These are phyloP conservation scores for Pseudococcus longispinus DNA, from an alignment of 2,888 invertebrate species.

Conservation along the genomic window DNA sequence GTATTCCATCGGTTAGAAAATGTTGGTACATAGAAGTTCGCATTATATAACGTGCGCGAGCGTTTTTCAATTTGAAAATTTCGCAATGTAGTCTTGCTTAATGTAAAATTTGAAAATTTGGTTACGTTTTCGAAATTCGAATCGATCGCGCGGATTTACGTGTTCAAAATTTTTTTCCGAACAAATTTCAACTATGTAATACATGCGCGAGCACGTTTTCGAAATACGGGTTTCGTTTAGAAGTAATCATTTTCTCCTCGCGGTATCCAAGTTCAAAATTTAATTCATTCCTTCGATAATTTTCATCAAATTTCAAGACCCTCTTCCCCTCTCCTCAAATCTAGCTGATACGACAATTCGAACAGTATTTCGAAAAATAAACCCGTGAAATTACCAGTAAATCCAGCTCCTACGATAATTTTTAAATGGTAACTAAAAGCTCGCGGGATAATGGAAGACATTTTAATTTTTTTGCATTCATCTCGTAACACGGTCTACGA, in stretches of 20 bases:
- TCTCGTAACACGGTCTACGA: not conserved
- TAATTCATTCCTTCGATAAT: not conserved
- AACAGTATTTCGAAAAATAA: not conserved
- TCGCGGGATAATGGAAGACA: constrained; percentile 24
- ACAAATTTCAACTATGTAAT: not conserved
- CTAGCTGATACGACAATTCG: not conserved
- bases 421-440: constrained; percentile 20
- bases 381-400: not conserved
- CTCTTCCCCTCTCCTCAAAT: not conserved
- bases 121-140: not conserved
- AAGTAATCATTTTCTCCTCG: not conserved
- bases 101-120: not conserved
- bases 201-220: not conserved
- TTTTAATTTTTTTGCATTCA: not conserved
- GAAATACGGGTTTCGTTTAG: not conserved
- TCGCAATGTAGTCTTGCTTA: not conserved
- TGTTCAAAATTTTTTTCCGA: not conserved
- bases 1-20: no score
- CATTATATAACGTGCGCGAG: not conserved
- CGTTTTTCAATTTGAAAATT: not conserved
- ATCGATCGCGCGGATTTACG: not conserved
- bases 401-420: not conserved
- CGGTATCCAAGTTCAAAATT: not conserved
- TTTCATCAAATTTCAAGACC: not conserved
- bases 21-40: not conserved